These are phyloP conservation scores for Altica lythri DNA, from an alignment of 2,888 invertebrate species.

Conservation along the genomic window DNA sequence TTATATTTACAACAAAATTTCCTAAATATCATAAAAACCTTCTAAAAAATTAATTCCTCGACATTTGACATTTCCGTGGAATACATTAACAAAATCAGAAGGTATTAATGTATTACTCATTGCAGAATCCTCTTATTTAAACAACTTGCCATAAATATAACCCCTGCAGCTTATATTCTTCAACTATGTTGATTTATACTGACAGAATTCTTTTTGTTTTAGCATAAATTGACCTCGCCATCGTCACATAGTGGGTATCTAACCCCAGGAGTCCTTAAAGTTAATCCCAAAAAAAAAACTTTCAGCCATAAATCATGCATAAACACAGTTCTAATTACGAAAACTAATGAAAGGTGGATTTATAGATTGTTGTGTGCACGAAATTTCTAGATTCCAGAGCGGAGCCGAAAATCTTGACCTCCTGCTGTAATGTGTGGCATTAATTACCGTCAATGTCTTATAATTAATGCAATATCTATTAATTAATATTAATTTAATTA, in stretches of 20 bases:
- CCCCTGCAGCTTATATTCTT: no score
- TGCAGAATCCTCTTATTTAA: no score
- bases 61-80: no score
- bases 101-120: no score
- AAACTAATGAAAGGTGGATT: constrained; percentile 23
- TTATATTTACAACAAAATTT: no score
- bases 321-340: constrained; percentile 20
- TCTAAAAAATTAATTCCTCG: no score
- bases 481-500: no score
- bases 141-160: no score
- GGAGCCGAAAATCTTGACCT: constrained; percentile 23
- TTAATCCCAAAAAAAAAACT: constrained; percentile 5
- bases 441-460: constrained; percentile 22
- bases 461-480: constrained; percentile 26
- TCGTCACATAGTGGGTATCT: not conserved
- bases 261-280: constrained; percentile 7
- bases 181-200: no score
- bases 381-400: constrained; percentile 13
- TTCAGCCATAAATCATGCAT: constrained; percentile 14
- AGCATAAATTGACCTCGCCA: constrained; percentile 1
- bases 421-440: constrained; percentile 15
- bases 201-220: constrained; percentile 5
- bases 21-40: no score
- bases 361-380: constrained; percentile 23
- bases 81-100: no score